Evolutionary conservation across 2,113 vertebrate species (phyloP).

Genomic region (human (Homo sapiens)): DNA sequence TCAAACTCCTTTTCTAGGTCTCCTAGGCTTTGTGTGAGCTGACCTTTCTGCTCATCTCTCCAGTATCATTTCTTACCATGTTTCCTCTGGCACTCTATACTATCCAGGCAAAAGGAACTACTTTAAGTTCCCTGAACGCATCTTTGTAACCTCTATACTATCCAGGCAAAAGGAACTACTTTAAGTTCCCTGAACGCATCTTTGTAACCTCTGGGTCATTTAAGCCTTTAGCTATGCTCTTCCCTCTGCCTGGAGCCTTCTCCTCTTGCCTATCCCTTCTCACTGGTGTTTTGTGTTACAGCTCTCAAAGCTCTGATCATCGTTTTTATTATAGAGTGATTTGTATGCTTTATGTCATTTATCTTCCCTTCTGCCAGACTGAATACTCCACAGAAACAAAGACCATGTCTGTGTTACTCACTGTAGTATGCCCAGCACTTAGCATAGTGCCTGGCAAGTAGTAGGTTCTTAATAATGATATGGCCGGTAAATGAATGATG

Average conservation of each 20-base stretch:
- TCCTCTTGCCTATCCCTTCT: background rate
- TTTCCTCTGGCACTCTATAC: background rate
- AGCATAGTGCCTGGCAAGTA: background rate
- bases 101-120: conserved; percentile 3
- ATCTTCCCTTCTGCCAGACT: background rate
- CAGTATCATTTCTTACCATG: background rate
- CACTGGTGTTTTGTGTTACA: background rate
- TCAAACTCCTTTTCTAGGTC: background rate
- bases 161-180: conserved; percentile 3
- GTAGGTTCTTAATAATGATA: background rate
- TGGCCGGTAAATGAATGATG: background rate
- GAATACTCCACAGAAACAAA: background rate
- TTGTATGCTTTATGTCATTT: conserved; percentile 33
- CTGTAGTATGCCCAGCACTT: background rate
- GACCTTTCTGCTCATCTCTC: background rate
- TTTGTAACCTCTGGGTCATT: background rate
- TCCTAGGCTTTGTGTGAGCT: background rate
- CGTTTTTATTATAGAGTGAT: conserved; percentile 23
- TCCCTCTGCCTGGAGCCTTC: background rate
- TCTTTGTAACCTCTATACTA: background rate
- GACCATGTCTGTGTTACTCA: background rate
- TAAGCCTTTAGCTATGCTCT: background rate
- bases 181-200: background rate
- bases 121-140: background rate
- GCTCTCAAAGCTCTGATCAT: conserved; percentile 16